Percentiles rank a stretch among this genome's conserved stretches.
phyloP scores from a whole-genome alignment of 2,888 invertebrate species.

The Thelaira solivaga region DNA sequence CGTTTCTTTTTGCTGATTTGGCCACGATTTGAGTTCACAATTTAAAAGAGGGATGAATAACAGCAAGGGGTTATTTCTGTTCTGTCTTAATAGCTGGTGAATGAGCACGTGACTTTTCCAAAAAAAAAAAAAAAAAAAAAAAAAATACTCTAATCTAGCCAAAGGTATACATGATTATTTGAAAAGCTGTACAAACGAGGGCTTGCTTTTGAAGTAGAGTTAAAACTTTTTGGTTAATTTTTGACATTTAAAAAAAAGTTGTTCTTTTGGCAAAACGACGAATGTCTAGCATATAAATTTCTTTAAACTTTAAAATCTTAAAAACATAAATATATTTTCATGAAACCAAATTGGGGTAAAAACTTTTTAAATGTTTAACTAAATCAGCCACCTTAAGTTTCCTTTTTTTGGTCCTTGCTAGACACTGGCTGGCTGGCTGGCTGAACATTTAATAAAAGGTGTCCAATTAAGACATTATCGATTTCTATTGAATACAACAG shows the following conservation, averaged over 20 bases:
- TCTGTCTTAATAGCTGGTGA: conserved; percentile 24
- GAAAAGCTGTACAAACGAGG: conserved; percentile 4
- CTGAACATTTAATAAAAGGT: conserved; percentile 34
- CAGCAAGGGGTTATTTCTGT: not conserved
- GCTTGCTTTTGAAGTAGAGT: not conserved
- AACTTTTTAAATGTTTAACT: no score
- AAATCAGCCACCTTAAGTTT: no score
- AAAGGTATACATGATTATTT: not conserved
- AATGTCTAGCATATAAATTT: no score
- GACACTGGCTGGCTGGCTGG: no score
- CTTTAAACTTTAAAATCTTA: no score
- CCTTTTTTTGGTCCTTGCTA: no score
- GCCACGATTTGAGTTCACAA: conserved; percentile 20
- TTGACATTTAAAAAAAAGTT: no score
- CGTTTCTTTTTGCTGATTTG: conserved; percentile 30
- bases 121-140: no score
- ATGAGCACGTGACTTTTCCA: conserved; percentile 49
- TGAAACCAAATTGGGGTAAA: no score
- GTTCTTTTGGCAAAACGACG: no score
- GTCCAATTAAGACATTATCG: conserved; percentile 62
- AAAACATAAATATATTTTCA: no score
- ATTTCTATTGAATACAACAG: conserved; percentile 35
- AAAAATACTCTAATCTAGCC: conserved; percentile 24
- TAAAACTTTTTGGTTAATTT: no score
- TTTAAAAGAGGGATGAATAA: not conserved